These are phyloP conservation scores for Eubucco bourcierii DNA, from an alignment of 2,113 vertebrate genomes.

Conservation along the genomic window DNA sequence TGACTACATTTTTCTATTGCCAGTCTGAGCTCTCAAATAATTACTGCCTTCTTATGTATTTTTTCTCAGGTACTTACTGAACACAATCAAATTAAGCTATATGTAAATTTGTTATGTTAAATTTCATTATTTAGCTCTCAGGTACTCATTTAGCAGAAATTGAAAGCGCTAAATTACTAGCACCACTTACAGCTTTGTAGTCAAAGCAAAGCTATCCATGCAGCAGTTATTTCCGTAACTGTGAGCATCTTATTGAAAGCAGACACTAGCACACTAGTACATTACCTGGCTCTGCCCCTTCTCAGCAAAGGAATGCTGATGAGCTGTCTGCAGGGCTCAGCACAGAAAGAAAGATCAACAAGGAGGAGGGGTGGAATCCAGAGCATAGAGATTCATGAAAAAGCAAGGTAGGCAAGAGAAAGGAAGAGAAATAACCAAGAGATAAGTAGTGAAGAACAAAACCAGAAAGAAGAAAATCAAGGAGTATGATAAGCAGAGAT, in stretches of 20 bases:
- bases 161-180: neutral
- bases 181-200: neutral
- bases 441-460: neutral
- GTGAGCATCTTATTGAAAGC: neutral
- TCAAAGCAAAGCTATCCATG: neutral
- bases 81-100: neutral
- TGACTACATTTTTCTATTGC: neutral
- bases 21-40: neutral
- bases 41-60: neutral
- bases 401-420: neutral
- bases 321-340: neutral
- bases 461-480: neutral
- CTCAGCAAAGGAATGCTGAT: neutral
- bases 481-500: neutral
- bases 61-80: neutral
- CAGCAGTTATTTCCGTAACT: neutral
- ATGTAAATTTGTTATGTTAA: neutral
- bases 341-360: fast-evolving
- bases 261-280: neutral
- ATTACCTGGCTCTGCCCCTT: neutral
- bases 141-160: neutral
- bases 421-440: neutral
- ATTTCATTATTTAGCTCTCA: neutral
- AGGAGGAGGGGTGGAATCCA: neutral
- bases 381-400: neutral